Evolutionary conservation across 2,797 vertebrate species (phyloP).

Genomic region (Pelochelys cantorii): DNA sequence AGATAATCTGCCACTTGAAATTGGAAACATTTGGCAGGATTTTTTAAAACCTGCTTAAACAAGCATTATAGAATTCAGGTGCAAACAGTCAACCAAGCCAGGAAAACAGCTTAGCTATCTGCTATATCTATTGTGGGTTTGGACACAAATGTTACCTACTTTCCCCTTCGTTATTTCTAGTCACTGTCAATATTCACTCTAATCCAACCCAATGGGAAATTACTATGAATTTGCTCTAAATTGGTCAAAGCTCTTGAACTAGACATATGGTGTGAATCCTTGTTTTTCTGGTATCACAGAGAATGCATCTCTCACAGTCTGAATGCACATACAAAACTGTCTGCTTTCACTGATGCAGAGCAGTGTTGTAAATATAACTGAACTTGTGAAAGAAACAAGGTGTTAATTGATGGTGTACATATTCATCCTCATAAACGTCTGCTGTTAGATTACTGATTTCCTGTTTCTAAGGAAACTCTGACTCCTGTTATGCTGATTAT

Average conservation of each 20-base stretch:
- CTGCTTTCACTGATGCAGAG: conserved; percentile 67
- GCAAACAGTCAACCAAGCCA: conserved; percentile 38
- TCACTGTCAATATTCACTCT: conserved; percentile 39
- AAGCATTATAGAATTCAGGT: conserved; percentile 52
- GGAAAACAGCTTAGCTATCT: conserved; percentile 46
- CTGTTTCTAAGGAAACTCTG: conserved; percentile 73
- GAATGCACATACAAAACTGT: conserved; percentile 67
- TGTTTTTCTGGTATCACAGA: conserved; percentile 56
- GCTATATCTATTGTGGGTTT: neutral
- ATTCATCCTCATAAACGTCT: conserved; percentile 60
- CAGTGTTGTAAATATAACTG: conserved; percentile 65
- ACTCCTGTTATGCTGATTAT: too few species aligned
- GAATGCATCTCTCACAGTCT: conserved; percentile 58
- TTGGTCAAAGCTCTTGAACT: conserved; percentile 70
- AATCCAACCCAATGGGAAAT: conserved; percentile 52
- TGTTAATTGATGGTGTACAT: conserved; percentile 61
- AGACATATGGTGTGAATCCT: conserved; percentile 68
- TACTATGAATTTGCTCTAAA: conserved; percentile 67
- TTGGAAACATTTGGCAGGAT: conserved; percentile 38
- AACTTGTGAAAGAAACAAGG: conserved; percentile 69
- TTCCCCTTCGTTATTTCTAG: conserved; percentile 32
- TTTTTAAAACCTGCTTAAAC: conserved; percentile 19
- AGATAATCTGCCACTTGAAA: neutral
- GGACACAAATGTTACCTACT: conserved; percentile 31
- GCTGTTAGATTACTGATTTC: conserved; percentile 48